Base-by-base conservation (phyloP, 2,888 invertebrate species). In the Therioaphis trifolii region DNA sequence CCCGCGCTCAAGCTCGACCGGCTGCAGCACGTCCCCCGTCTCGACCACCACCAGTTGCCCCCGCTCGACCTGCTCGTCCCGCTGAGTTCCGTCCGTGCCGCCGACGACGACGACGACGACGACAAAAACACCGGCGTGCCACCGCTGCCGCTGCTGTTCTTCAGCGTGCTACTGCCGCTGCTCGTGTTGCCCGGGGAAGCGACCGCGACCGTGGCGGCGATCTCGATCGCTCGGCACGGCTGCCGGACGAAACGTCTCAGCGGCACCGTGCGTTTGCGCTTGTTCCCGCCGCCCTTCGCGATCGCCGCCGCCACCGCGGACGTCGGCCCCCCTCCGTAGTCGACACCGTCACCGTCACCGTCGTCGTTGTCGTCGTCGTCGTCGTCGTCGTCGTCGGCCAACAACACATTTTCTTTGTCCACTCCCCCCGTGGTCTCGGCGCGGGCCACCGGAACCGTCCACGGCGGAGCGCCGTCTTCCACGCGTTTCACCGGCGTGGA, bases 401-500 rank as follows among this genome's bases (percentile, higher is more conserved):
- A 43, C 0, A 66, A 43, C 0, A 66, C 14, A 40, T 82, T 82
- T 24, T 82, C 82, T 40, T 82, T 82, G 12, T 80, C 79, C n/a
- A 21, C 58, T 12, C 27, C 84, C 24, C 27, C 84, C 24, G 2
- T 40, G 4, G 12, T 35, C 55, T 12, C 29, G 29, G n/a, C 12
- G 9, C 0, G 18, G 27, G 46, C 15, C 14, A 27, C 27, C n/a
- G n/a, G 2, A 0, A n/a, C n/a, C 5, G 15, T 0, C 35, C 49
- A 35, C 1, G 43, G 12, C n/a, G 5, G 21, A 29, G 29, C 12
- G n/a, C 14, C 21, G 35, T 4, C 24, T 12, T 43, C 24, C 2
- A 52, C 55, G 24, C 46, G 24, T 76, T 85, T 61, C 21, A 68
- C 68, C 12, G 80, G 75, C 2, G 72, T 71, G 90, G 90, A 0